Percentiles rank a stretch among this genome's conserved stretches.
Conservation (phyloP, 2,888 invertebrate species). For the Stenodera caucasica region DNA sequence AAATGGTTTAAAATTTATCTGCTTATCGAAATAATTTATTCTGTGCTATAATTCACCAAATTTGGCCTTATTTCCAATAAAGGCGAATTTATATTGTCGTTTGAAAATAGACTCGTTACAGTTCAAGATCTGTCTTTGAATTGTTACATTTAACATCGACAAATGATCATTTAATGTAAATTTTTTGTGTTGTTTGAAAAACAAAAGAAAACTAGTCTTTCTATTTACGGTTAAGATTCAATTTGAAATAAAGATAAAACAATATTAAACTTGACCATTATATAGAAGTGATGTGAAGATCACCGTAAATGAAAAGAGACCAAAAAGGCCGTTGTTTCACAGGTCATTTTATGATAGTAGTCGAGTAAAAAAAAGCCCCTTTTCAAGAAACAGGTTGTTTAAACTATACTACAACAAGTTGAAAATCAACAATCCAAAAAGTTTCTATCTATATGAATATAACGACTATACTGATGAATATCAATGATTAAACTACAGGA, state of each 20-base stretch:
- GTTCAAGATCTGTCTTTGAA: neutral
- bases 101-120: conserved; percentile 2
- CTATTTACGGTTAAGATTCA: neutral
- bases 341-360: neutral
- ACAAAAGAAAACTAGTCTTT: neutral
- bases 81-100: neutral
- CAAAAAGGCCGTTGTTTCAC: neutral
- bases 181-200: neutral
- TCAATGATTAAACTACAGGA: conserved; percentile 27
- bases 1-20: no score
- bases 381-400: conserved; percentile 6
- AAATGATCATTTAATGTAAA: conserved; percentile 7
- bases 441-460: neutral
- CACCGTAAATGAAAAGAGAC: no score
- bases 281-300: neutral
- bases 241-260: no score
- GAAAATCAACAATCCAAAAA: neutral
- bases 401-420: neutral
- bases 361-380: neutral
- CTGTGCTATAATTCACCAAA: no score
- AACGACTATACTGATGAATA: conserved; percentile 19
- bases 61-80: neutral
- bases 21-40: no score
- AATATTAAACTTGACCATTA: no score
- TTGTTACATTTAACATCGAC: neutral